Evolutionary conservation across 2,113 vertebrate species (phyloP).

Genomic region (Coreoperca whiteheadi): DNA sequence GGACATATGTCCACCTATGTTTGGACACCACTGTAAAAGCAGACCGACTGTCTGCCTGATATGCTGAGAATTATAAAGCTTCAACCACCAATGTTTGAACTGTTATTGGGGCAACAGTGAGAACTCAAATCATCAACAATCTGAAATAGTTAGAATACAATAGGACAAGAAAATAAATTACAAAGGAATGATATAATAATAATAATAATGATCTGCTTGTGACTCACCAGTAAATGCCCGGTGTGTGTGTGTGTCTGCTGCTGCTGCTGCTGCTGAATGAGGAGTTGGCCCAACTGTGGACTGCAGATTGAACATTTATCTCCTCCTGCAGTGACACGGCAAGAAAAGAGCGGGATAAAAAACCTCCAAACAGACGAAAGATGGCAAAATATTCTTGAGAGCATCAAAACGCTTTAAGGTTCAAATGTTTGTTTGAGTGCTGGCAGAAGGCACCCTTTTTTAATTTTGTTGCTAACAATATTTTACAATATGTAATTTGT

Average conservation of each 20-base stretch:
- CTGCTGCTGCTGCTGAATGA: slow-evolving; percentile 47
- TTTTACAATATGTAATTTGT: background rate
- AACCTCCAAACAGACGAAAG: background rate
- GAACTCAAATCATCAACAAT: background rate
- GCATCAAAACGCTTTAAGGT: background rate
- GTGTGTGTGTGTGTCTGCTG: background rate
- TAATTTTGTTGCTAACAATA: too few relatives aligned
- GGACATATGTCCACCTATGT: background rate
- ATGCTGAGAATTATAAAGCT: background rate
- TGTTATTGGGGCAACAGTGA: background rate
- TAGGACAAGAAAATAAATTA: background rate
- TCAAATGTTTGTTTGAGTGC: background rate
- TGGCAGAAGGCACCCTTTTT: too few relatives aligned
- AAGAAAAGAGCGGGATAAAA: slow-evolving; percentile 75
- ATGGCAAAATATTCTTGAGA: background rate
- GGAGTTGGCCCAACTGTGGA: slow-evolving; percentile 69
- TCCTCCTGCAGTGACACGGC: slow-evolving; percentile 63
- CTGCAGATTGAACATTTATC: slow-evolving; percentile 65
- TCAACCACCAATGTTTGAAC: background rate
- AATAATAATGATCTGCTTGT: background rate
- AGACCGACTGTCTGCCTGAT: background rate
- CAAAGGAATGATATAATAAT: background rate
- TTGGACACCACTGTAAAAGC: background rate
- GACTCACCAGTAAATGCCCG: slow-evolving; percentile 53
- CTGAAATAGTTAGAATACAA: background rate